Evolutionary conservation across 2,888 invertebrate genomes (phyloP).

Genomic region (Stratiomys singularior): DNA sequence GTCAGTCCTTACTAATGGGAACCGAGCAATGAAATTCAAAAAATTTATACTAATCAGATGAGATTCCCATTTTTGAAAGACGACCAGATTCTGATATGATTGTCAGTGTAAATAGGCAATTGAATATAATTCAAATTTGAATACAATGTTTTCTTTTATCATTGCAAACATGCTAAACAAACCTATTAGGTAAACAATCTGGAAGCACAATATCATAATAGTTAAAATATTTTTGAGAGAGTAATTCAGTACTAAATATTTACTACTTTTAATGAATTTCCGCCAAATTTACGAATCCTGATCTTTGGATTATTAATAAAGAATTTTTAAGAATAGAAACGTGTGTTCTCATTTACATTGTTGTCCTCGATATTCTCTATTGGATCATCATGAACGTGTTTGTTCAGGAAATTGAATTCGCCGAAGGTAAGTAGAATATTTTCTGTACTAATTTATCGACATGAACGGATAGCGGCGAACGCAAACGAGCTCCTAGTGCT

Average conservation of each 20-base stretch:
- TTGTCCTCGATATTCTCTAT: too few relatives aligned
- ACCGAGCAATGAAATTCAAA: too few relatives aligned
- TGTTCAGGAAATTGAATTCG: not conserved
- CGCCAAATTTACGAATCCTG: constrained; percentile 15
- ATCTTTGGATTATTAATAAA: not conserved
- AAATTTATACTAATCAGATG: too few relatives aligned
- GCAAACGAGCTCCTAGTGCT: too few relatives aligned
- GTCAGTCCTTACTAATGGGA: too few relatives aligned
- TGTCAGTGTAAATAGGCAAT: constrained; percentile 11
- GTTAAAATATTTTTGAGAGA: constrained; percentile 6
- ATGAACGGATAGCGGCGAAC: too few relatives aligned
- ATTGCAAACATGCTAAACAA: not conserved
- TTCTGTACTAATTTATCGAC: too few relatives aligned
- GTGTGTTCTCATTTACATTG: not conserved
- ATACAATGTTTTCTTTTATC: not conserved
- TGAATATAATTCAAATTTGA: constrained; percentile 7
- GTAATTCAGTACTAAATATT: constrained; percentile 13
- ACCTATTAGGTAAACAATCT: constrained; percentile 6
- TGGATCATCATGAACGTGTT: too few relatives aligned
- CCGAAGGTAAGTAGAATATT: too few relatives aligned
- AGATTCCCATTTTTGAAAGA: not conserved
- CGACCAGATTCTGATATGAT: not conserved
- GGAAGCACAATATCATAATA: constrained; percentile 22
- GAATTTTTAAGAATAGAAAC: not conserved
- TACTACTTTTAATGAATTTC: constrained; percentile 2